Evolutionary conservation across 2,888 invertebrate genomes (phyloP).

Genomic region (Trypoxylon attenuatum): DNA sequence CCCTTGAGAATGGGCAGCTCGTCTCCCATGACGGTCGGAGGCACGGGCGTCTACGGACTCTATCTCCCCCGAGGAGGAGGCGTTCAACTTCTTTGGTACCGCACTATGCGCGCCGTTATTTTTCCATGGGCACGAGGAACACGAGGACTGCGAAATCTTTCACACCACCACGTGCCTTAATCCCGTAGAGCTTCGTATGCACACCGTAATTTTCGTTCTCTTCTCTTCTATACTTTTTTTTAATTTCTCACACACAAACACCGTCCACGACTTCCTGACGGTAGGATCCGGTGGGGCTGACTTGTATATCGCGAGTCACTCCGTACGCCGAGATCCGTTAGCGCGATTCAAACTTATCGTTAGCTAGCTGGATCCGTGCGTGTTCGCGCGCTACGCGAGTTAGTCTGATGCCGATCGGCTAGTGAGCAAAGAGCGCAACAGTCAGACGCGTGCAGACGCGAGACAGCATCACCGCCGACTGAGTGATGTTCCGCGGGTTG

Average conservation of each 20-base stretch:
- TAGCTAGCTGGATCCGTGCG: conserved; percentile 12
- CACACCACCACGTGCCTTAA: not conserved
- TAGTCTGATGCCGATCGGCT: not conserved
- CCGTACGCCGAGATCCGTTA: conserved; percentile 33
- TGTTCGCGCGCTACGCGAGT: conserved; percentile 8
- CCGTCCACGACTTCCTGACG: not conserved
- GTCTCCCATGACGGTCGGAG: conserved; percentile 83
- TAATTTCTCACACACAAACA: not conserved
- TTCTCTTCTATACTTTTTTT: not conserved
- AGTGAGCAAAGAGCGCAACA: conserved; percentile 58
- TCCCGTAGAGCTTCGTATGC: too few relatives aligned
- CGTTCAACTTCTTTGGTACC: conserved; percentile 11
- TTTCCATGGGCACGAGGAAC: conserved; percentile 28
- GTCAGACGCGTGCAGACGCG: conserved; percentile 69
- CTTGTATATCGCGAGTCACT: conserved; percentile 55
- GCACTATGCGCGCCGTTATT: conserved; percentile 30
- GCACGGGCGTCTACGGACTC: conserved; percentile 19
- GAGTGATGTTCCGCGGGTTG: conserved; percentile 77
- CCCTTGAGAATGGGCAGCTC: conserved; percentile 93
- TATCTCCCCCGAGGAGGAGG: not conserved
- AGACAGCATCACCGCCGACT: conserved; percentile 75
- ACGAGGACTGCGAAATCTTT: not conserved
- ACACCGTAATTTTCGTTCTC: not conserved
- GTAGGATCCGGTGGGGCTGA: conserved; percentile 38
- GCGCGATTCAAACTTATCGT: conserved; percentile 19